Evolutionary conservation across 2,888 invertebrate species (phyloP), one percentile per base, ranked within the genome.

Genomic region (Eulithis prunata): DNA sequence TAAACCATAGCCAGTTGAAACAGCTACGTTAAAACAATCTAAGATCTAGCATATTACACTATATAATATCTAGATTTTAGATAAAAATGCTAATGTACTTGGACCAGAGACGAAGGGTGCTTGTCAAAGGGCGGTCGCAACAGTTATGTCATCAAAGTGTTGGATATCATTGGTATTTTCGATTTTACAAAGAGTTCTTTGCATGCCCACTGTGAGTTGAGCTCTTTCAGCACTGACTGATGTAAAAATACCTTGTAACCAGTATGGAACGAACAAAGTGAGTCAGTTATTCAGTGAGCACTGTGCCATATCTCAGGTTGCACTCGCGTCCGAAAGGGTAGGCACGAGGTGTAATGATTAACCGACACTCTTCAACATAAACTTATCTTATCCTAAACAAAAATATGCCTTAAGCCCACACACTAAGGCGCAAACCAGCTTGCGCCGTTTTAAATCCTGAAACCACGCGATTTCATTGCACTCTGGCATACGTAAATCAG

Each of bases 401-500:
- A 60, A 66, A 54, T 62, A 58, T 58, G 71, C 71, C 61, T 62
- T 70, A 57, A 11, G 7, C 0, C 14, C 3, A 32, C 7, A 7
- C 10, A 0, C 41, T 32, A n/a, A 45, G 59, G 14, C 12, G 10
- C 11, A 38, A 11, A 55, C 58, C 13, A 8, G 13, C 56, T 47
- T 49, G 21, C 7, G 5, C 4, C 5, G 21, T 5, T 8, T 2
- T 41, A 43, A 64, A 41, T 59, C 66, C 63, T 60, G 66, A 60
- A 62, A 77, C 72, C 67, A 63, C 69, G 70, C 67, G 74, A 76
- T 80, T 75, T 75, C 76, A 60, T 73, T 75, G 75, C 76, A 68
- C 63, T 62, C 70, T 69, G 58, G 72, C 69, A 68, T 66, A 73
- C 75, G 78, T 81, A 80, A 80, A 79, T 80, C 81, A 80, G 79